Evolutionary conservation across 2,113 vertebrate genomes (phyloP), one percentile per base, ranked within the genome.

Genomic region (Pica pica): DNA sequence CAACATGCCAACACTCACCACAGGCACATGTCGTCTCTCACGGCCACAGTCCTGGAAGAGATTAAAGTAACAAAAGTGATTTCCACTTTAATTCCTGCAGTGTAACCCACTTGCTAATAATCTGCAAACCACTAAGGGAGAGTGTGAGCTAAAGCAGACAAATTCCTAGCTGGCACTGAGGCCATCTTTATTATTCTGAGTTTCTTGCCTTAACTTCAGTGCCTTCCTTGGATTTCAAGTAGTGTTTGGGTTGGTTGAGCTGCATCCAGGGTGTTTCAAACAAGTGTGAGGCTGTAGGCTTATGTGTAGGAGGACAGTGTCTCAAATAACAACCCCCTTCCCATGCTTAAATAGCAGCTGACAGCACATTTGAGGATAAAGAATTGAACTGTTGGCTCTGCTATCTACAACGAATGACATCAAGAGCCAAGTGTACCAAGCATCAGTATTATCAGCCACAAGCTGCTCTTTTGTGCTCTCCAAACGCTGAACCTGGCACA

Each of bases 21-120:
- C 92, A 19, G 99, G 99, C 69, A 94, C 97, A 4, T 95, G 98
- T 70, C 97, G 90, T 82, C 98, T 96, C 87, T 98, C 98, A 74
- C 97, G 97, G 90, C 99, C 99, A 87, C 98, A 97, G 78, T 98
- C 98, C 99, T 99, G 95, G 63, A 97, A 94, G 50, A 97, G 39
- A 95, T 46, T 47, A 89, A 95, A 96, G 13, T 8, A 52, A 77
- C 27, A 37, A 26, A 83, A 84, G 52, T 57, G 2, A 78, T 37
- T 93, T 44, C 17, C 55, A 23, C 56, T 77, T 55, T 4, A 30
- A 73, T 35, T 46, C 53, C 67, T 57, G n/a, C 8, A 77, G 56
- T 24, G n/a, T 17, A 75, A 83, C 44, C 21, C 53, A 15, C 24
- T 59, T 18, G 49, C 19, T 79, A 27, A 68, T 21, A 14, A 53